Evolutionary conservation across 2,113 vertebrate species (phyloP).

Genomic region (Ammodytes marinus): DNA sequence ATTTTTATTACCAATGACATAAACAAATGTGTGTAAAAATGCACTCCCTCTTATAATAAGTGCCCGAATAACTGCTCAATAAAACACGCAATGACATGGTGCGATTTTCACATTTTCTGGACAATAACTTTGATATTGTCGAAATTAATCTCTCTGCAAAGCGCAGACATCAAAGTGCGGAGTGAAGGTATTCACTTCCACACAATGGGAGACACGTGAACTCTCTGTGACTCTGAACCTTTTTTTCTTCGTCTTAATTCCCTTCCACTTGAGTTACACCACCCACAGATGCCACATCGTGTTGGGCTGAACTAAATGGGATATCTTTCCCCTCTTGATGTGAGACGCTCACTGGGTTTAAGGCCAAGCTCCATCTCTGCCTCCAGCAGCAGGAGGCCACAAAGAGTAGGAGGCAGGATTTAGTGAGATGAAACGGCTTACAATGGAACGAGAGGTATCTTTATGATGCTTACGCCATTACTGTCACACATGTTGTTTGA

Average conservation of each 20-base stretch:
- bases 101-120: not conserved
- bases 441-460: not conserved
- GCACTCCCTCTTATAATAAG: not conserved
- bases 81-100: not conserved
- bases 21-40: conserved; percentile 8
- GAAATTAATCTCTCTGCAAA: conserved; percentile 5
- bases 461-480: not conserved
- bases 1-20: conserved; percentile 5
- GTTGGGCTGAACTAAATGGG: conserved; percentile 48
- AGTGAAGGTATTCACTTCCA: conserved; percentile 29
- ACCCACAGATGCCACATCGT: conserved; percentile 64
- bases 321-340: conserved; percentile 30
- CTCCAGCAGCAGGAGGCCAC: conserved; percentile 34
- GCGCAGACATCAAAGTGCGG: conserved; percentile 45
- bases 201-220: conserved; percentile 45
- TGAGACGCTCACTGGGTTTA: conserved; percentile 38
- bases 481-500: not conserved
- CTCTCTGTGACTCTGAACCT: conserved; percentile 61
- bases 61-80: not conserved
- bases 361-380: conserved; percentile 36
- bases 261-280: conserved; percentile 70
- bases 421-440: not conserved
- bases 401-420: conserved; percentile 12
- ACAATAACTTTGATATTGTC: not conserved
- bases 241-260: conserved; percentile 50